Evolutionary conservation across 2,888 invertebrate species (phyloP), one percentile per base, ranked within the genome.

Genomic region (Frankliniella fusca): DNA sequence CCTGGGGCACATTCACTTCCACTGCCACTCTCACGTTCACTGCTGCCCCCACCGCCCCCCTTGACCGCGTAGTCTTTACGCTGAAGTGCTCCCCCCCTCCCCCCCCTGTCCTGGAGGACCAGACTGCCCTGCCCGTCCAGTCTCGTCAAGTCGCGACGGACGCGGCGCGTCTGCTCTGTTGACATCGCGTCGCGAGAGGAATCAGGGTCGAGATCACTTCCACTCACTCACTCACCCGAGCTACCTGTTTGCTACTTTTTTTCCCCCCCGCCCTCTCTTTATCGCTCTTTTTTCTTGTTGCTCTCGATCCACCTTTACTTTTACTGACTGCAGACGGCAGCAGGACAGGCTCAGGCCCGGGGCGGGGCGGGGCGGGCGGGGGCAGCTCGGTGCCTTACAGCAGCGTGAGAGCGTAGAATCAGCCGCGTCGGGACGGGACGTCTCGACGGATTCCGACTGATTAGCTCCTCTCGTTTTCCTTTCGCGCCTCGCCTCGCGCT

Each of bases 121-220:
- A 38, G 38, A 38, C 38, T 38, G 38, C 38, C 38, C 38, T 38
- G 38, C 38, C 38, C 38, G 38, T n/a, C n/a, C n/a, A n/a, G 38
- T 38, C 38, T 38, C 38, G 38, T 38, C 38, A 38, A 38, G 38
- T 38, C 38, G 38, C 38, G 38, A 38, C 38, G 38, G 38, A 38
- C 38, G 38, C 38, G 38, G 5, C 38, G 61, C n/a, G 61, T 61
- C 23, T 76, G 70, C 15, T 23, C 70, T 76, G 70, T 76, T 76
- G 70, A 76, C 70, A 76, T 76, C 23, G 54, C 54, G 18, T 76
- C 23, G 54, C 54, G 18, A 12, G 12, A 23, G 70, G 70, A 76
- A 76, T 23, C 70, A 76, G 70, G 70, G 70, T 23, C 23, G 70
- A n/a, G 70, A 12, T 76, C 70, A 76, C 70, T 76, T 76, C 23